Conservation (phyloP, 2,797 vertebrate species). For the Trachops cirrhosus region DNA sequence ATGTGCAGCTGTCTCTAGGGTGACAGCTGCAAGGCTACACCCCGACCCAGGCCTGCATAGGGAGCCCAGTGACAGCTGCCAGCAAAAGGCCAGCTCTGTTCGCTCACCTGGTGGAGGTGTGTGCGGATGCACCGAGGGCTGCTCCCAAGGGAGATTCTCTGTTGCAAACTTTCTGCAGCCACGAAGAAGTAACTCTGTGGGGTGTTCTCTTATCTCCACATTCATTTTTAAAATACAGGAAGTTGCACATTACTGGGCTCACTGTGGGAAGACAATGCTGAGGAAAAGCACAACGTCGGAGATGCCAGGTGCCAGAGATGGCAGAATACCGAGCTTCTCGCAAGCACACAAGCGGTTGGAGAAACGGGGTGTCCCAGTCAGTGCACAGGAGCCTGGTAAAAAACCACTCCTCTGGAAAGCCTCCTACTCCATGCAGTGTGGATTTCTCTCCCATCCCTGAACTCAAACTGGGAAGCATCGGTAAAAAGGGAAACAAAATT, state of each 20-base stretch:
- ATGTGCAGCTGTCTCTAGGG: background rate
- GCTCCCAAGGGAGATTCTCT: background rate
- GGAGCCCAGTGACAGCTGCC: background rate
- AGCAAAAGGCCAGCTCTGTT: background rate
- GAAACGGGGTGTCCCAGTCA: background rate
- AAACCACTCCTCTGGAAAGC: background rate
- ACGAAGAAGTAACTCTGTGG: background rate
- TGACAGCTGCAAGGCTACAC: background rate
- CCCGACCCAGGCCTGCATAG: background rate
- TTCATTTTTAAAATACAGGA: background rate
- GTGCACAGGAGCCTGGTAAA: background rate
- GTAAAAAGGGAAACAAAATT: background rate
- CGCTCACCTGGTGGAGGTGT: background rate
- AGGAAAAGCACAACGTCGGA: background rate
- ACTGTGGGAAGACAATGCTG: background rate
- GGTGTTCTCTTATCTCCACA: background rate
- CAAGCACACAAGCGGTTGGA: background rate
- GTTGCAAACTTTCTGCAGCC: background rate
- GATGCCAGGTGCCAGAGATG: background rate
- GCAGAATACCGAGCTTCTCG: background rate
- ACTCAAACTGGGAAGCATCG: background rate
- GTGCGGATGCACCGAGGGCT: accelerated
- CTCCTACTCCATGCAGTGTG: background rate
- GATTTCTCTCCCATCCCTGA: background rate
- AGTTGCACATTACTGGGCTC: background rate